Percentiles rank a stretch among this genome's conserved stretches.
These are phyloP conservation scores for Anser cygnoides DNA, from an alignment of 2,113 vertebrate genomes.

Conservation along the genomic window DNA sequence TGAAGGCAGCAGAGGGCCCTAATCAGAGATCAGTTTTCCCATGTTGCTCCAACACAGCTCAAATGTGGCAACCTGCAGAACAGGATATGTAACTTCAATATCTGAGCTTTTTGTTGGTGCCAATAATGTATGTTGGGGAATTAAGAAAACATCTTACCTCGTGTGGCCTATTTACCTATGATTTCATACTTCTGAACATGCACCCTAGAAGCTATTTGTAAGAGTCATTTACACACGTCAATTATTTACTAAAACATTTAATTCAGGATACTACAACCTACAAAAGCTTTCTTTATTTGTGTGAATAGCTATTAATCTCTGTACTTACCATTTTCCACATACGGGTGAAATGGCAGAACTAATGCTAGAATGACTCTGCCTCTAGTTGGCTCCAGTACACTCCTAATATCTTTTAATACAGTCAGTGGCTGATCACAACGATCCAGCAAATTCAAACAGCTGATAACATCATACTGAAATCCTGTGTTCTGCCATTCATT, in stretches of 20 bases:
- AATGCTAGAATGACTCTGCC: conserved; percentile 91
- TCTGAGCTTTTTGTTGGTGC: neutral
- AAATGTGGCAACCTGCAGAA: neutral
- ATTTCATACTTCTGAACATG: neutral
- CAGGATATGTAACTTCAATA: neutral
- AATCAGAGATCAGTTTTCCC: neutral
- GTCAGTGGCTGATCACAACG: conserved; percentile 91
- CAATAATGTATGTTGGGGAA: neutral
- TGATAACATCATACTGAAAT: conserved; percentile 94
- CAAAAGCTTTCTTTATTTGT: neutral
- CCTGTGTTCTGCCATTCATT: conserved; percentile 93
- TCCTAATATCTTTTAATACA: conserved; percentile 88
- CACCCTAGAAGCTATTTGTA: neutral
- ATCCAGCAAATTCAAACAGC: conserved; percentile 97
- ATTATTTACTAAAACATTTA: neutral
- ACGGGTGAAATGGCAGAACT: conserved; percentile 94
- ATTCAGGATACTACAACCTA: neutral
- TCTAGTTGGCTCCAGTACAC: conserved; percentile 86
- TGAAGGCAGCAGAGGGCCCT: neutral
- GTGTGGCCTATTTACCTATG: neutral
- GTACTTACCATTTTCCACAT: conserved; percentile 92
- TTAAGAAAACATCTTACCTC: neutral
- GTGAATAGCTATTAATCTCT: neutral
- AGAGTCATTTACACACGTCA: neutral
- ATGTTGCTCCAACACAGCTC: neutral